Evolutionary conservation across 2,113 vertebrate genomes (phyloP), one percentile per base, ranked within the genome.

Genomic region (Climacteris rufus): DNA sequence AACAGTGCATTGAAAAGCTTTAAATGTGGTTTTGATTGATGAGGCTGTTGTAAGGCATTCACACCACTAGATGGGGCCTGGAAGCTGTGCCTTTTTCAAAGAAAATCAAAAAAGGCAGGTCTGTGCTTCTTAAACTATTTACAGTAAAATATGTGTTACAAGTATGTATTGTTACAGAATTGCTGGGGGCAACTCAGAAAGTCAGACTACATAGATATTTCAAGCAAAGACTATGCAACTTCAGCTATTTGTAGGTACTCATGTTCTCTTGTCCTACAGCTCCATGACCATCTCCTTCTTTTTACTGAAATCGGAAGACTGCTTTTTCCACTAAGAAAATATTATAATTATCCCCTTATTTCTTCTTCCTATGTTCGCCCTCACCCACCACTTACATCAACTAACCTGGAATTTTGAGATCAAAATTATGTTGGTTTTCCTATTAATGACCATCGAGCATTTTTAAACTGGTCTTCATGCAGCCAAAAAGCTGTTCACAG

Each of bases 51-150:
- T 87, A 54, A 86, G 50, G 23, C 23, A 18, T 70, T 50, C 16
- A 1, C 44, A 64, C 95, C 97, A 78, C 93, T 91, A 97, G 97
- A 79, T 94, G 96, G 96, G 23, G 91, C 35, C 45, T 75, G 74
- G 57, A 93, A 93, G 47, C 75, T 82, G 75, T 80, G 56, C 20
- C 24, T 83, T 66, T 60, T 47, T 27, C 1, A 11, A 74, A 74
- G 50, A 25, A 25, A 75, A 33, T 16, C 16, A 13, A 3, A 20
- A 52, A 47, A 50, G 39, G 7, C 31, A 24, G 15, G 6, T 52
- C 45, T 37, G 22, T 72, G 35, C 42, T 11, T 84, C 50, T 79
- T 71, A 72, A 83, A 63, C 25, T 42, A 12, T 54, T 90, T 37
- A n/a, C 39, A 39, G 23, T 57, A 66, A 85, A 69, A 65, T 33